Evolutionary conservation across 2,888 invertebrate genomes (phyloP), one percentile per base, ranked within the genome.

Genomic region (Eudasyphora cyanicolor): DNA sequence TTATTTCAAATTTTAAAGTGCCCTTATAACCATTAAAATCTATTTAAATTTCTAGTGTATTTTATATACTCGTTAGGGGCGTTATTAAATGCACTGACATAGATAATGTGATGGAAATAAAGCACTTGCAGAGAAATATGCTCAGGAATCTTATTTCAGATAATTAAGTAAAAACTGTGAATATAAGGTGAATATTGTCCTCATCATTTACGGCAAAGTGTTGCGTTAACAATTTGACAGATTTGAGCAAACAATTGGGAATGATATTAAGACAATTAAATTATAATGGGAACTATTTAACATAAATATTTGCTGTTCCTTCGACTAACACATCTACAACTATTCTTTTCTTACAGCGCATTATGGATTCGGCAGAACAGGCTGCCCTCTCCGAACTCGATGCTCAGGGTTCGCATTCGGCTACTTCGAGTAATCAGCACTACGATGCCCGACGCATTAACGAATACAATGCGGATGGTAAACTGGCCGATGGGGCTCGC

Each of bases 331-430:
- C n/a, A n/a, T n/a, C n/a, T n/a, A n/a, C n/a, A n/a, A n/a, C n/a
- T n/a, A n/a, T 54, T 27, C 19, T 45, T 38, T 67, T 74, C 19
- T 92, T 92, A 24, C 93, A 98, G 97, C 95, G 97, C 87, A 95
- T 98, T 89, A 97, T 97, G 95, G 97, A 98, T 92, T 97, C 96
- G 14, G 97, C 97, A 0, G 97, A 98, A 91, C 95, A 96, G 91
- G 97, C 97, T 0, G 97, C 97, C 0, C 94, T 97, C 17, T 94
- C 97, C 14, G 94, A 95, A 88, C 92, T 94, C 79, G 93, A 94
- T 84, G 86, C 89, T 0, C 92, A 91, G 80, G 86, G 89, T 14
- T 89, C 88, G 3, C 88, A 87, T 14, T 87, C 88, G 29, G 92
- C 93, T 64, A 93, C 95, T 88, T 90, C 94, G 87, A 93, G 94